Conservation (phyloP, 2,797 vertebrate genomes). For the Mico argentatus region DNA sequence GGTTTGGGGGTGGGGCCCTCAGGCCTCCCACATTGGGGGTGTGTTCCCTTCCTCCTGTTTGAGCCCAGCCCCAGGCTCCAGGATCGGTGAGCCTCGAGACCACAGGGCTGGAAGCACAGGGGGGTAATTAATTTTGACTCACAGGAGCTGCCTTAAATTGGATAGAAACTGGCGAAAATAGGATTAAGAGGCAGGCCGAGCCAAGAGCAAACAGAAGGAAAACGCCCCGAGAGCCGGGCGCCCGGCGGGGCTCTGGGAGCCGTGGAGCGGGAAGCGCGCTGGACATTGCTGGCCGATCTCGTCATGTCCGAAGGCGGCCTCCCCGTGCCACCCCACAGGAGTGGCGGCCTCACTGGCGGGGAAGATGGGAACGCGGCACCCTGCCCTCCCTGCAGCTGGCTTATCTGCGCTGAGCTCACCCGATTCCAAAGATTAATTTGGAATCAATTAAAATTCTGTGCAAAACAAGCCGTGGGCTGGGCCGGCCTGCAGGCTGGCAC, state of each 20-base stretch:
- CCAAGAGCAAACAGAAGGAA: slow-evolving; percentile 82
- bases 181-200: slow-evolving; percentile 84
- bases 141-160: slow-evolving; percentile 85
- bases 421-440: slow-evolving; percentile 71
- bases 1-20: background rate
- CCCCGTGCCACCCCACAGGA: rapidly evolving
- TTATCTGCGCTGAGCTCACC: slow-evolving; percentile 63
- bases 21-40: rapidly evolving
- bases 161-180: slow-evolving; percentile 84
- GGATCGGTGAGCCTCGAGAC: background rate
- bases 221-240: slow-evolving; percentile 67
- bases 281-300: slow-evolving; percentile 56
- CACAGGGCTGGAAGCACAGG: slow-evolving; percentile 41
- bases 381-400: slow-evolving; percentile 36
- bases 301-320: slow-evolving; percentile 47
- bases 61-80: background rate
- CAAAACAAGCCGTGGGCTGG: slow-evolving; percentile 44
- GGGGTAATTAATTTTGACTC: slow-evolving; percentile 85
- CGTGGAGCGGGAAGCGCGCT: background rate
- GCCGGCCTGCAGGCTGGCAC: background rate
- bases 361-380: background rate
- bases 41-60: background rate
- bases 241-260: slow-evolving; percentile 24
- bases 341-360: background rate
- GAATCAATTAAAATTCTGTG: slow-evolving; percentile 76